Evolutionary conservation across 1,140 invertebrate species (phyloP), one percentile per base, ranked within the genome.

Genomic region (Dendrolimus punctatus): DNA sequence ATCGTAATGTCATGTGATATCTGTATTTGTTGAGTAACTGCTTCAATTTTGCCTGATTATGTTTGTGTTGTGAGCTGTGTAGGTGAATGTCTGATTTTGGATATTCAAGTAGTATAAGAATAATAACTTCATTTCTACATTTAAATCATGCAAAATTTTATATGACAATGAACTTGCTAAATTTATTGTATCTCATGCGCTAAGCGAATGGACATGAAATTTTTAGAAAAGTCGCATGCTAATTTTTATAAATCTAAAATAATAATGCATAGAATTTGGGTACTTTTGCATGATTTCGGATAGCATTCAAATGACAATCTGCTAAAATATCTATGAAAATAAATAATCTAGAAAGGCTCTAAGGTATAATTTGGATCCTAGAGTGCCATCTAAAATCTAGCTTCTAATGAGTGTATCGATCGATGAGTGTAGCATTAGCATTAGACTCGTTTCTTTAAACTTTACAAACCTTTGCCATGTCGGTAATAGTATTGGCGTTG

Each of bases 401-500:
- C 50, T 45, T 49, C 46, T 53, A 57, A 83, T 80, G 74, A 62
- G 58, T 66, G 70, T 76, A 71, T 75, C 23, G 23, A 62, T 9
- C 52, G 58, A 73, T 77, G 72, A 74, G 70, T 77, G 73, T 83
- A 82, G 82, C 80, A 71, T 63, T 66, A 69, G 71, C 72, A 50
- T 43, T 10, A 63, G 54, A 52, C 40, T 41, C 40, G 57, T 57
- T 43, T 57, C 39, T 39, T 53, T 47, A 56, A 64, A 68, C 49
- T 64, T 45, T 60, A 76, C 85, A 90, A 93, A 99, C 98, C 93
- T 99, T 99, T 71, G 98, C 98, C 96, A 99, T 99, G 85, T 99
- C 98, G 50, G 98, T 99, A 81, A 99, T 96, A 49, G 98, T 99
- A 78, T 98, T 99, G 66, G 98, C 96, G 85, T 99, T 99, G 86